Evolutionary conservation across 2,888 invertebrate genomes (phyloP).

Genomic region (Eucera pruinosa): DNA sequence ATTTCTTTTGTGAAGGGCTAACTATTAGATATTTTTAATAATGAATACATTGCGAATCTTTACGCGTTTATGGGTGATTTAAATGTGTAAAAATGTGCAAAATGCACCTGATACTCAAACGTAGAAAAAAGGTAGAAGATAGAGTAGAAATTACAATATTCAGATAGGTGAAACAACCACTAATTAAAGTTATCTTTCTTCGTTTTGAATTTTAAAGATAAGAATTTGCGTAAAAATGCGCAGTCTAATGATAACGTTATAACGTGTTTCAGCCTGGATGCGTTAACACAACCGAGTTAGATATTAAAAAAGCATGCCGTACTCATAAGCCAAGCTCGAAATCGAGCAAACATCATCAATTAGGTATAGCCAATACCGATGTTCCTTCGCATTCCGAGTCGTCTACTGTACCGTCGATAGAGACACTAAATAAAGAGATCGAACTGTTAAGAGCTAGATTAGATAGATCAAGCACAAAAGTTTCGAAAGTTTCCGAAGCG

Average conservation of each 20-base stretch:
- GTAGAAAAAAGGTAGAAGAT: too few species aligned
- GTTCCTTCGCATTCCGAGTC: constrained; percentile 86
- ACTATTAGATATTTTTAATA: too few species aligned
- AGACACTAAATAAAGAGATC: constrained; percentile 89
- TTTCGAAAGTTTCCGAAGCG: constrained; percentile 97
- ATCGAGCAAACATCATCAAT: constrained; percentile 82
- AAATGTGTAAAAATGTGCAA: too few species aligned
- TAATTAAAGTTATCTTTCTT: too few species aligned
- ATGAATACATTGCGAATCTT: too few species aligned
- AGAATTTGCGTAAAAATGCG: too few species aligned
- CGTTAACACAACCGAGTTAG: constrained; percentile 99
- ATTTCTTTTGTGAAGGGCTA: too few species aligned
- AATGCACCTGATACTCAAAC: too few species aligned
- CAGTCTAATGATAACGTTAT: neutral
- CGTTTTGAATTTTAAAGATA: too few species aligned
- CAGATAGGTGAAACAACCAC: too few species aligned
- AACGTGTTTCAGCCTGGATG: constrained; percentile 92
- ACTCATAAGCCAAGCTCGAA: constrained; percentile 85
- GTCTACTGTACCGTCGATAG: constrained; percentile 81
- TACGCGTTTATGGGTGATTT: too few species aligned
- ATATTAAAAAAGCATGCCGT: constrained; percentile 97
- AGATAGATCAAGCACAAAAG: constrained; percentile 94
- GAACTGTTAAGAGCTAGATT: constrained; percentile 90
- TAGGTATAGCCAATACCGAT: constrained; percentile 85
- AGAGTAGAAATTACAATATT: too few species aligned